Conservation (phyloP, 64 coral and sea anemone species). For the Catalaphyllia jardinei region DNA sequence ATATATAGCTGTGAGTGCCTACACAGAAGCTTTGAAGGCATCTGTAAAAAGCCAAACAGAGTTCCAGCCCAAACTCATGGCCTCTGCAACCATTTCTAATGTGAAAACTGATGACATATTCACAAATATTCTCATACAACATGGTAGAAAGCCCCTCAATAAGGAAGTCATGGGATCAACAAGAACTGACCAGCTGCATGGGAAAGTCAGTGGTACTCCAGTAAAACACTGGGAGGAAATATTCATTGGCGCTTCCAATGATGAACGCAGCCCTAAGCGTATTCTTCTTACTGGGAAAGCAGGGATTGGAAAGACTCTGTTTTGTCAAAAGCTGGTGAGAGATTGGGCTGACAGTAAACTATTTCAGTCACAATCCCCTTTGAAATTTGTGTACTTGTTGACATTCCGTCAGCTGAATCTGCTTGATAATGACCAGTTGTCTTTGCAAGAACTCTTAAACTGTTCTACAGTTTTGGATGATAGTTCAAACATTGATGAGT, state of each 20-base stretch:
- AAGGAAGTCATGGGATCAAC: not conserved
- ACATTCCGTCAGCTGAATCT: too few species aligned
- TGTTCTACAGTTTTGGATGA: too few species aligned
- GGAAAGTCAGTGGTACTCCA: not conserved
- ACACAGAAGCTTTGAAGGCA: slow-evolving; percentile 12
- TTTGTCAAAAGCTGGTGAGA: too few species aligned
- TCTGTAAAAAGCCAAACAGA: slow-evolving; percentile 35
- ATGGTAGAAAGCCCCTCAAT: slow-evolving; percentile 1
- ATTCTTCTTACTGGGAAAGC: too few species aligned
- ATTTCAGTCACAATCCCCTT: too few species aligned
- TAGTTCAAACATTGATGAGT: too few species aligned
- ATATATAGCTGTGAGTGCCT: not conserved
- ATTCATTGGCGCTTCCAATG: not conserved
- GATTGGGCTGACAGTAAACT: too few species aligned
- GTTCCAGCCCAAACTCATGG: slow-evolving; percentile 21
- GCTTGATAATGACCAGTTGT: too few species aligned
- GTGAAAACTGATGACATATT: slow-evolving; percentile 53
- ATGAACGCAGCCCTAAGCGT: not conserved
- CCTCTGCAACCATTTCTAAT: not conserved
- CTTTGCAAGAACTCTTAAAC: too few species aligned
- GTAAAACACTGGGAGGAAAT: slow-evolving; percentile 4
- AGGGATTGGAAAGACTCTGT: too few species aligned
- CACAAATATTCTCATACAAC: slow-evolving; percentile 38
- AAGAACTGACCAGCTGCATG: not conserved
- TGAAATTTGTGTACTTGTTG: too few species aligned